Evolutionary conservation across 2,888 invertebrate species (phyloP).

Genomic region (Polyommatus iphigenia): DNA sequence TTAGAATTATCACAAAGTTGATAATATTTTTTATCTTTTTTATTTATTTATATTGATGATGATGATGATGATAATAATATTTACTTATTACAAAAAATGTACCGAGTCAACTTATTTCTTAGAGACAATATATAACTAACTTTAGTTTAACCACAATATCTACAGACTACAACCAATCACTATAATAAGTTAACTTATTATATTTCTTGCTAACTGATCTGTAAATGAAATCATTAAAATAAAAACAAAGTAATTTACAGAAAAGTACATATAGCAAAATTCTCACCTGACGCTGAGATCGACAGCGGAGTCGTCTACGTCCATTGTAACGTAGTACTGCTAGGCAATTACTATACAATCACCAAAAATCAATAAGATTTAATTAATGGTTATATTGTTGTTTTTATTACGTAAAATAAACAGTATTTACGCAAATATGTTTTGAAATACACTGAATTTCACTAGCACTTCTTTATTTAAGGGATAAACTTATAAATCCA

Average conservation of each 20-base stretch:
- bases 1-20: no score
- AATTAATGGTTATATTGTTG: conserved; percentile 18
- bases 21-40: no score
- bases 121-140: not conserved
- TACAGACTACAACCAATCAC: not conserved
- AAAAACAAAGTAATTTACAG: conserved; percentile 24
- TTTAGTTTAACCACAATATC: not conserved
- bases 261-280: conserved; percentile 29
- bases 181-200: conserved; percentile 5
- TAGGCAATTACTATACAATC: conserved; percentile 39
- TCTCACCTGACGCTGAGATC: conserved; percentile 91
- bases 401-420: not conserved
- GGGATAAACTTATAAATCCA: not conserved
- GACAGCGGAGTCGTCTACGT: conserved; percentile 93
- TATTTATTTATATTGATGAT: no score
- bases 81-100: no score
- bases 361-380: conserved; percentile 33
- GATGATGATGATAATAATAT: no score
- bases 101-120: not conserved
- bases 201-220: not conserved
- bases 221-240: not conserved
- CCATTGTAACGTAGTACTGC: conserved; percentile 82
- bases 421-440: not conserved
- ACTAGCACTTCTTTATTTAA: not conserved
- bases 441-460: not conserved